phyloP scores from a whole-genome alignment of 1,140 invertebrate species.

The Plutomurus gul region DNA sequence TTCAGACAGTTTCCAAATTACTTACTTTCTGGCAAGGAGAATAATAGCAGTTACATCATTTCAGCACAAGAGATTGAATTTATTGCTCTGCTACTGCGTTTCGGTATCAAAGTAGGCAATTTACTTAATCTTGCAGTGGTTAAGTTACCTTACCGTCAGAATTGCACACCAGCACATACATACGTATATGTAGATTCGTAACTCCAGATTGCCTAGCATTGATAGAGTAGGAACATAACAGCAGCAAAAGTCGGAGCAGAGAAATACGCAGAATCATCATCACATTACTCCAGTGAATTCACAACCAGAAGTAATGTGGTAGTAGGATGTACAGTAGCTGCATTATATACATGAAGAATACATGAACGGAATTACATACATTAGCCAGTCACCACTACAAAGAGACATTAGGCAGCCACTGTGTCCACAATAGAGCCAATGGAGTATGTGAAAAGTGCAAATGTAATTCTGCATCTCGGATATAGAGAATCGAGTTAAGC shows the following conservation, averaged over 20 bases:
- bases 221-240: neutral
- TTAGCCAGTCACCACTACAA: too few relatives aligned
- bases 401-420: neutral
- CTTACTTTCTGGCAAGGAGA: neutral
- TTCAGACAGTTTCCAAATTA: neutral
- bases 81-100: neutral
- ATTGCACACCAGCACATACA: neutral
- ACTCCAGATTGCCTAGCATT: neutral
- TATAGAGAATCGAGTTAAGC: neutral
- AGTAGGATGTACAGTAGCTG: neutral
- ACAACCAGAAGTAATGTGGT: neutral
- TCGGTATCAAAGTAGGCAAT: neutral
- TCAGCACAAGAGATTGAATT: neutral
- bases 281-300: neutral
- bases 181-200: neutral
- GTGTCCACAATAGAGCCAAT: neutral
- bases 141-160: neutral
- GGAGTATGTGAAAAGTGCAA: conserved; percentile 1
- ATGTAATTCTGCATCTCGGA: conserved; percentile 11
- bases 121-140: neutral
- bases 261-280: neutral
- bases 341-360: neutral
- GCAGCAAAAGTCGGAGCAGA: neutral
- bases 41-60: neutral
- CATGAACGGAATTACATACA: too few relatives aligned